Base-by-base conservation (phyloP, 2,113 vertebrate species). In the Heterocephalus glaber region DNA sequence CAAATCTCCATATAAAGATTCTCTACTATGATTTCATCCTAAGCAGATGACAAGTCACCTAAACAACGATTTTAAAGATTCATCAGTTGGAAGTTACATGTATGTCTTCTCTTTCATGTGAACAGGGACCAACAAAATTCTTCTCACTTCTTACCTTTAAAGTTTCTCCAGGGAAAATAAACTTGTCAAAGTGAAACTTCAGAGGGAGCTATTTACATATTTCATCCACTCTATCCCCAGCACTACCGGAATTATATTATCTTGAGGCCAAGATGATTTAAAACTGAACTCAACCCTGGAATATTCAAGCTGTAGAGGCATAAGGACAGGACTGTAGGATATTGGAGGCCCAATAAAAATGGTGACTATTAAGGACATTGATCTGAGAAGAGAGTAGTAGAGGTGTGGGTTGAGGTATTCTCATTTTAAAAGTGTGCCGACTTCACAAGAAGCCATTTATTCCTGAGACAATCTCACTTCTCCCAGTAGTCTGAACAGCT, bases 201-300 rank as follows among this genome's bases (percentile, higher is more conserved):
- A n/a, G 14, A 70, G 8, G n/a, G 3, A 41, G 6, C 4, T 54
- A 8, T 11, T 24, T 1, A 74, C 5, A 30, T 58, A n/a, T 77
- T 76, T 87, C 33, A 12, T 10, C 66, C 41, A 8, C 38, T 95
- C 20, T 17, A 3, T 41, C 33, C 77, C 26, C 38, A 22, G 19
- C 10, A 82, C 72, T 77, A 24, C 11, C 44, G 24, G 66, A 77
- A 70, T 33, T 70, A 14, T 35, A 24, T 76, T 63, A 86, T 66
- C 10, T 86, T 80, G 61, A 97, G 44, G 44, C 19, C 14, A 63
- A 94, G 24, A 49, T 44, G 28, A 22, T 72, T 81, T 89, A 92
- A 96, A 92, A 85, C 41, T 19, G 11, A 84, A 1, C 10, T 16
- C n/a, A 54, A 5, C 30, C 17, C 70, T 66, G 79, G 56, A 58